Percentiles rank a stretch among this genome's conserved stretches.
These are phyloP conservation scores for Nansenia antarctica DNA, from an alignment of 2,113 vertebrate genomes.

Conservation along the genomic window DNA sequence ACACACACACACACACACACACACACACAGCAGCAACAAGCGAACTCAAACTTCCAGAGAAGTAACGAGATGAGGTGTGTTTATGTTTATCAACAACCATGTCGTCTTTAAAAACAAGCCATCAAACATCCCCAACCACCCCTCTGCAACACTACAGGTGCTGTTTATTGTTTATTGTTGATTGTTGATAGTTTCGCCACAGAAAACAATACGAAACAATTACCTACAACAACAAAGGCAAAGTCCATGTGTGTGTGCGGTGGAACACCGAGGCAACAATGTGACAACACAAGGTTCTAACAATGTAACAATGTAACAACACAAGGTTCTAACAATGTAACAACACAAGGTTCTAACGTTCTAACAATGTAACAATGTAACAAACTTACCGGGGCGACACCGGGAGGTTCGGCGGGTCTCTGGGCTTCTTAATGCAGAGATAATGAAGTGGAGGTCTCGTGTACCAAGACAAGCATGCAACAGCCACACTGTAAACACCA, in stretches of 20 bases:
- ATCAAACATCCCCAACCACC: not conserved
- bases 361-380: too few species aligned
- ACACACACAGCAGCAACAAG: conserved; percentile 30
- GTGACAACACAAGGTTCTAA: conserved; percentile 38
- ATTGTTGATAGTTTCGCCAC: conserved; percentile 48
- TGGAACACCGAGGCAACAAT: conserved; percentile 39
- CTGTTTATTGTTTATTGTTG: conserved; percentile 55
- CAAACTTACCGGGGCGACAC: conserved; percentile 69
- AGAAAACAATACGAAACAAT: conserved; percentile 33
- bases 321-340: conserved; percentile 36
- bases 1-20: not conserved
- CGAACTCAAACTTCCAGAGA: conserved; percentile 54
- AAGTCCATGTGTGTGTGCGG: conserved; percentile 47
- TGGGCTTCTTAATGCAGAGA: conserved; percentile 50
- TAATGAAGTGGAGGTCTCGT: conserved; percentile 63
- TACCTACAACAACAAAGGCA: conserved; percentile 43
- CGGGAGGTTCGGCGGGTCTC: conserved; percentile 55
- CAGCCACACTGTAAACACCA: conserved; percentile 74
- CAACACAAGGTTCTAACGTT: conserved; percentile 34
- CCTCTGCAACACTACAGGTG: conserved; percentile 39
- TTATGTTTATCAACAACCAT: not conserved
- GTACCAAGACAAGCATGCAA: conserved; percentile 65
- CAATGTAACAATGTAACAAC: too few species aligned
- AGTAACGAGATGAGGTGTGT: conserved; percentile 21
- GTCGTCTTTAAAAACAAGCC: not conserved